Conservation (phyloP, 2,113 vertebrate genomes). For the Tragelaphus scriptus region DNA sequence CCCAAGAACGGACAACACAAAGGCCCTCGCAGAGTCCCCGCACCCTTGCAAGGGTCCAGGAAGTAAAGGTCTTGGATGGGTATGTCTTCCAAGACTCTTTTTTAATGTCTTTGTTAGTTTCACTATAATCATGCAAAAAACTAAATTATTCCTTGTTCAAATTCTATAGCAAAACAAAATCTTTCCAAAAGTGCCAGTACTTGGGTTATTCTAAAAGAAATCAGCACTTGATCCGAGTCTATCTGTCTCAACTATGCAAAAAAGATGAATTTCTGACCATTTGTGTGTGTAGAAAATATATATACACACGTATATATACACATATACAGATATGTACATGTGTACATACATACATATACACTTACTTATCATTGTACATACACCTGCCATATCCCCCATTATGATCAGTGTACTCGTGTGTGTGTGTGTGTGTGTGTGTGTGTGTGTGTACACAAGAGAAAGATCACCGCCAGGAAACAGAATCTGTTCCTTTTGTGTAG, state of each 20-base stretch:
- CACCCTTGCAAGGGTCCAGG: fast-evolving
- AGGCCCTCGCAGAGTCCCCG: neutral
- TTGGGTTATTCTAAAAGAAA: neutral
- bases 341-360: neutral
- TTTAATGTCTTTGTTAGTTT: neutral
- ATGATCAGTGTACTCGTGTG: too few species aligned
- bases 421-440: too few species aligned
- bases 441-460: neutral
- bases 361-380: neutral
- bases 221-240: neutral
- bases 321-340: fast-evolving
- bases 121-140: neutral
- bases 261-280: neutral
- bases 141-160: neutral
- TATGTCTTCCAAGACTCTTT: neutral
- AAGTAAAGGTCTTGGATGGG: fast-evolving
- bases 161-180: neutral
- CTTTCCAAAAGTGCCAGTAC: neutral
- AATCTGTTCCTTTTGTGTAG: neutral
- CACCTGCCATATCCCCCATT: too few species aligned
- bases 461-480: neutral
- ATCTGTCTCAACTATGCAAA: neutral
- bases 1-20: too few species aligned
- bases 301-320: fast-evolving
- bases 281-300: neutral